These are phyloP conservation scores for Haliclona indistincta DNA, from an alignment of 37 sponge, comb jelly and placozoan genomes.

Conservation along the genomic window DNA sequence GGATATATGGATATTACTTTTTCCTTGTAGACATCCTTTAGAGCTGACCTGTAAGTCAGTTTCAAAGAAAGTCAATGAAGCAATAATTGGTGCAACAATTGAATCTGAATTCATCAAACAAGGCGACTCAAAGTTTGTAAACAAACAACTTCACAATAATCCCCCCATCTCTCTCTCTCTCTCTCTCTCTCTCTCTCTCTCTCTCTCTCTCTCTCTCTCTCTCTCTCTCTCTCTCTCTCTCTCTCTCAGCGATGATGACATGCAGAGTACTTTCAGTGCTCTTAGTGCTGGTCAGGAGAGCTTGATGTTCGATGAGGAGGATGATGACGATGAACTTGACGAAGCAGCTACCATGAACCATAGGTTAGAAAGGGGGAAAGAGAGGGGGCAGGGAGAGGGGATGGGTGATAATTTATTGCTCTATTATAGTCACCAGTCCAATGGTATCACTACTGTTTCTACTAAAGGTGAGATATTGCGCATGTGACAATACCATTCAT, in stretches of 20 bases:
- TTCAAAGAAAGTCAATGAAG: slow-evolving; percentile 67
- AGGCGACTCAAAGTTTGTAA: slow-evolving; percentile 58
- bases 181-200: neutral
- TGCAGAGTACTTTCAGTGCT: slow-evolving; percentile 85
- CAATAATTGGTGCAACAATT: slow-evolving; percentile 61
- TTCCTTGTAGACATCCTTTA: slow-evolving; percentile 69
- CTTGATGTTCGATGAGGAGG: slow-evolving; percentile 37
- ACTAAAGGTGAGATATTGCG: too few relatives aligned
- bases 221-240: neutral
- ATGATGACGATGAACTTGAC: slow-evolving; percentile 20
- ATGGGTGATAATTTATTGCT: too few relatives aligned
- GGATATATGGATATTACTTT: too few relatives aligned
- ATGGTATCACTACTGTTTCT: too few relatives aligned
- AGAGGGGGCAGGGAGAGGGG: too few relatives aligned
- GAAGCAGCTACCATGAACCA: slow-evolving; percentile 3
- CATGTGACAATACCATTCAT: too few relatives aligned
- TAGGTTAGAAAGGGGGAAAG: too few relatives aligned
- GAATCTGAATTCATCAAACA: slow-evolving; percentile 70
- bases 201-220: neutral
- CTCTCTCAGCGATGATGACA: slow-evolving; percentile 77
- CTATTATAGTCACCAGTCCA: too few relatives aligned
- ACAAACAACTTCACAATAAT: neutral
- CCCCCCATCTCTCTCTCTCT: neutral
- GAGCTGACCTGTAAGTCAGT: slow-evolving; percentile 72
- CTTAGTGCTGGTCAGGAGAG: slow-evolving; percentile 49